phyloP scores from a whole-genome alignment of 2,113 vertebrate species.

The Scophthalmus maximus region DNA sequence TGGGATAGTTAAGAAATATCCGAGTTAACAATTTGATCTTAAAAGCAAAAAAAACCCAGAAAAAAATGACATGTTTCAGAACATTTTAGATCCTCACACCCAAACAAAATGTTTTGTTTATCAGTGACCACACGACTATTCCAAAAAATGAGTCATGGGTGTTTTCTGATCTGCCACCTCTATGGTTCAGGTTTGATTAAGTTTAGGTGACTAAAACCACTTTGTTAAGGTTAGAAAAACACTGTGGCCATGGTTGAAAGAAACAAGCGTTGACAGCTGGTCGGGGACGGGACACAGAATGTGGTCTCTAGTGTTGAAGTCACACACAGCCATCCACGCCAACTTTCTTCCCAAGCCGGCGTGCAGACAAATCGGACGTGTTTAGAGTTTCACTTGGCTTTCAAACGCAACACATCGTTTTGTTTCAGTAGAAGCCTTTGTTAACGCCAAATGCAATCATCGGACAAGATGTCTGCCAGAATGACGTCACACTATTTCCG shows the following conservation, averaged over 20 bases:
- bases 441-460: too few species aligned
- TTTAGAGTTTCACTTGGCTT: too few species aligned
- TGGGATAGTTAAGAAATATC: not conserved
- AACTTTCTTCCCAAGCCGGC: too few species aligned
- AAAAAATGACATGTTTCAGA: too few species aligned
- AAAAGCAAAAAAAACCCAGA: too few species aligned
- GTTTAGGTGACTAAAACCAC: conserved; percentile 4
- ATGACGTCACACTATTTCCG: too few species aligned
- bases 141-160: not conserved
- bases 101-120: not conserved
- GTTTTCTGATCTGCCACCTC: not conserved
- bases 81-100: not conserved
- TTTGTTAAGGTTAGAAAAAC: conserved; percentile 1
- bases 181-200: not conserved
- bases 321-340: too few species aligned
- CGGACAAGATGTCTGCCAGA: too few species aligned
- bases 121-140: not conserved
- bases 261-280: not conserved
- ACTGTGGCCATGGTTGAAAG: not conserved
- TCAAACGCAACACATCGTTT: too few species aligned
- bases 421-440: too few species aligned
- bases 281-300: not conserved
- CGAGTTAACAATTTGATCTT: too few species aligned
- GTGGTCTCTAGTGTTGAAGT: not conserved
- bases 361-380: too few species aligned